Percentiles rank a stretch among this genome's conserved stretches.
These are phyloP conservation scores for Typhlichthys subterraneus DNA, from an alignment of 2,797 vertebrate species.

Conservation along the genomic window DNA sequence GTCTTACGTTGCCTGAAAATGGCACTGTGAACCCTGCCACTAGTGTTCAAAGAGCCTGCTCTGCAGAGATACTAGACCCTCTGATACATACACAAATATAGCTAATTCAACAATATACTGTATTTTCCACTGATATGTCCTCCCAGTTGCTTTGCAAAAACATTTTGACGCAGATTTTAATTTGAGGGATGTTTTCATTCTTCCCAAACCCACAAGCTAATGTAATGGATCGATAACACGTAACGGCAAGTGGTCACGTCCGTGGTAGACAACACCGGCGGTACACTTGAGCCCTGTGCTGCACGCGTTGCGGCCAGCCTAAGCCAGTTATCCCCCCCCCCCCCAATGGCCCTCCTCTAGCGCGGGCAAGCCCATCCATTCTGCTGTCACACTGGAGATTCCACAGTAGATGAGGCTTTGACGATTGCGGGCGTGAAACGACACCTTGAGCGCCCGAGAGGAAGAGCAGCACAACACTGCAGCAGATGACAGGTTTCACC, in stretches of 20 bases:
- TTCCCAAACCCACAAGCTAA: too few relatives aligned
- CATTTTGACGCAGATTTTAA: too few relatives aligned
- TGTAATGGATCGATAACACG: too few relatives aligned
- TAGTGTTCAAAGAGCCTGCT: too few relatives aligned
- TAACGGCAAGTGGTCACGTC: constrained; percentile 14
- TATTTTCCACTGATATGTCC: too few relatives aligned
- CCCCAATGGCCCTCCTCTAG: constrained; percentile 53
- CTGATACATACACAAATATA: too few relatives aligned
- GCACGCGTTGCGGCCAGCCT: constrained; percentile 12
- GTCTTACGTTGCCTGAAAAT: background rate
- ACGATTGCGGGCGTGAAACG: constrained; percentile 51
- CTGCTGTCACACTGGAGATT: constrained; percentile 58
- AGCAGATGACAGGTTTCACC: constrained; percentile 67
- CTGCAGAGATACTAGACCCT: too few relatives aligned
- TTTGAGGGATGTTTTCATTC: too few relatives aligned
- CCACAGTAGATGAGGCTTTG: constrained; percentile 40
- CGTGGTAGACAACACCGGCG: constrained; percentile 60
- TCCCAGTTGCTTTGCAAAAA: too few relatives aligned
- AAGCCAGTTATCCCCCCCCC: constrained; percentile 42
- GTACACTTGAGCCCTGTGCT: constrained; percentile 26
- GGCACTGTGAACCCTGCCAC: background rate
- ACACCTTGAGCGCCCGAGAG: constrained; percentile 52
- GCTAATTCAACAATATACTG: too few relatives aligned
- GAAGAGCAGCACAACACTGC: constrained; percentile 22
- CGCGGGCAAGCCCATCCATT: constrained; percentile 65